Evolutionary conservation across 2,113 vertebrate genomes (phyloP).

Genomic region (Pteropus alecto): DNA sequence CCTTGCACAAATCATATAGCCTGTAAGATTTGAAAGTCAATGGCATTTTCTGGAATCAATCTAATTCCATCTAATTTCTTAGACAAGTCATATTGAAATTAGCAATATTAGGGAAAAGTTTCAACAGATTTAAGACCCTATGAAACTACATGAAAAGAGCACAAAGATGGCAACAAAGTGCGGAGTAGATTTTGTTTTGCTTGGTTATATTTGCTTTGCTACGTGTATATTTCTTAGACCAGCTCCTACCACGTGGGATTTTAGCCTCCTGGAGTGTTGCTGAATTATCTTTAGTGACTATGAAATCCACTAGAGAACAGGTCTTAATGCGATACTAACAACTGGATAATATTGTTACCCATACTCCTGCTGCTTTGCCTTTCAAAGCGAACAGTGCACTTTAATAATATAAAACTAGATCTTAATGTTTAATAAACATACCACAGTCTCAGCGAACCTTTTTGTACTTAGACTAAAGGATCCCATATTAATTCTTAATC

Average conservation of each 20-base stretch:
- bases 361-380: slow-evolving; percentile 15
- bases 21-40: background rate
- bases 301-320: background rate
- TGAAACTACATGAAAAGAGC: background rate
- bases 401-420: too few species aligned
- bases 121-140: background rate
- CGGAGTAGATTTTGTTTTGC: background rate
- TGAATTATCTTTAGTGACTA: background rate
- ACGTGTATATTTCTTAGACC: background rate
- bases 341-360: slow-evolving; percentile 1
- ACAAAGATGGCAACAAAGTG: background rate
- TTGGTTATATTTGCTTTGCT: background rate
- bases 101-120: background rate
- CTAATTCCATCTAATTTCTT: background rate
- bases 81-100: background rate
- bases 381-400: slow-evolving; percentile 37
- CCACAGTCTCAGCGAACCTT: background rate
- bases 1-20: background rate
- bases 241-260: background rate
- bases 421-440: slow-evolving; percentile 51
- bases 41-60: background rate
- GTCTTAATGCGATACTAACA: background rate
- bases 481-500: background rate
- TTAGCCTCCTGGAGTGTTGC: background rate
- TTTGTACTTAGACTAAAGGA: background rate